Conservation (phyloP, 2,888 invertebrate genomes). For the Hofmannophila pseudospretella region DNA sequence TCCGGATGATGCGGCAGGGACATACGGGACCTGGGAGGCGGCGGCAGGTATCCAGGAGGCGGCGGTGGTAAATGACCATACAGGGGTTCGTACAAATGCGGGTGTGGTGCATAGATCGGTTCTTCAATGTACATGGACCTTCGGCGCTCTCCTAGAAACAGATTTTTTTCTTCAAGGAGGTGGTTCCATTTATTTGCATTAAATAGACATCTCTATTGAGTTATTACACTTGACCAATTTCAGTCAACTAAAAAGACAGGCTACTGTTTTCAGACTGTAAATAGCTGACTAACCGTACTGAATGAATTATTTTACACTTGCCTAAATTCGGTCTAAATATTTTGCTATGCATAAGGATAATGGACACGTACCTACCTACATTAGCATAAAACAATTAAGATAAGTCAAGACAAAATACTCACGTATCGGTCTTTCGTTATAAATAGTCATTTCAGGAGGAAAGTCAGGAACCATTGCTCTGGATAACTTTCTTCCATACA, state of each 20-base stretch:
- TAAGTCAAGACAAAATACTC: too few species aligned
- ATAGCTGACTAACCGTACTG: too few species aligned
- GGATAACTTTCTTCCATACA: conserved; percentile 54
- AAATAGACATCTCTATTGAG: too few species aligned
- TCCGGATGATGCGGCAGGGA: conserved; percentile 62
- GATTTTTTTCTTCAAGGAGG: background rate
- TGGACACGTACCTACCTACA: too few species aligned
- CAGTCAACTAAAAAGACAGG: too few species aligned
- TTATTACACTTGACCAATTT: too few species aligned
- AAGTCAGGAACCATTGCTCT: conserved; percentile 45
- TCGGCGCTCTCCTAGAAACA: conserved; percentile 53
- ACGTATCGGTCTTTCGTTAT: conserved; percentile 56
- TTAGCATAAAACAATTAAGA: too few species aligned
- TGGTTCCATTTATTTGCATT: background rate
- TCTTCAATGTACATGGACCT: conserved; percentile 64
- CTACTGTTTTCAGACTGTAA: too few species aligned
- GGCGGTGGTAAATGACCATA: conserved; percentile 50
- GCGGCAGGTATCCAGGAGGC: conserved; percentile 47
- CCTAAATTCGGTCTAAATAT: too few species aligned
- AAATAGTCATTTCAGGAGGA: conserved; percentile 42
- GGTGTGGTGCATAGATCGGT: conserved; percentile 55
- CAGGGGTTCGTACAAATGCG: conserved; percentile 59
- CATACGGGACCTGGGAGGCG: conserved; percentile 50
- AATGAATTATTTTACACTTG: too few species aligned
- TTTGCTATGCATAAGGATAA: too few species aligned